Base-by-base conservation (phyloP, 2,888 invertebrate genomes). In the Corythucha ciliata region DNA sequence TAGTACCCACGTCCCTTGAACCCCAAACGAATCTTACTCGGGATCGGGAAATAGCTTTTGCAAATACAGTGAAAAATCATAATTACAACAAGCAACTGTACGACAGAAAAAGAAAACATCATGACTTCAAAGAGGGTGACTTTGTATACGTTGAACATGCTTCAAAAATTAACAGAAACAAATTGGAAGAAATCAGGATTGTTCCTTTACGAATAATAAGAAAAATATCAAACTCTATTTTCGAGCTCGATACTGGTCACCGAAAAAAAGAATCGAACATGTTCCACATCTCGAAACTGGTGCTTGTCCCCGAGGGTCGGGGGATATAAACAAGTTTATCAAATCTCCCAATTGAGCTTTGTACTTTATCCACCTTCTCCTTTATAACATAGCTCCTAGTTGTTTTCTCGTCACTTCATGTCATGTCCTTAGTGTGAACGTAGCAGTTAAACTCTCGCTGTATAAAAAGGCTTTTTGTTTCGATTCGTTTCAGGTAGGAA, bases 51-150 rank as follows among this genome's bases (percentile, higher is more conserved):
- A 10, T 24, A 32, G 54, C 52, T 22, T 18, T 52, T 21, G 25
- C 36, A 41, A 57, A 57, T 32, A 50, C 52, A 24, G 37, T 39
- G n/a, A 51, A 48, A 45, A 39, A 27, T 25, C 52, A 52, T 48
- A 45, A 48, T 10, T 39, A 48, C n/a, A 56, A 56, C 33, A 56
- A 56, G 39, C 26, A 29, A 16, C 27, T 40, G 14, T 40, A 41
- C 16, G 41, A 49, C 24, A 14, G 4, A 14, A 16, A 32, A 18
- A 27, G 49, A 32, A 29, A 41, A 32, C 25, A 21, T 14, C 24
- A 16, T 41, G 29, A 5, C n/a, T 21, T 49, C 20, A 12, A 12
- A 32, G 32, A 25, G 3, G 49, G 49, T 2, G 49, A 49, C 33
- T 18, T 18, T 21, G 49, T 49, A 14, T 49, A 49, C 24, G 49